Conservation (phyloP, 1,140 invertebrate genomes). For the Gonatopus flavifemur region DNA sequence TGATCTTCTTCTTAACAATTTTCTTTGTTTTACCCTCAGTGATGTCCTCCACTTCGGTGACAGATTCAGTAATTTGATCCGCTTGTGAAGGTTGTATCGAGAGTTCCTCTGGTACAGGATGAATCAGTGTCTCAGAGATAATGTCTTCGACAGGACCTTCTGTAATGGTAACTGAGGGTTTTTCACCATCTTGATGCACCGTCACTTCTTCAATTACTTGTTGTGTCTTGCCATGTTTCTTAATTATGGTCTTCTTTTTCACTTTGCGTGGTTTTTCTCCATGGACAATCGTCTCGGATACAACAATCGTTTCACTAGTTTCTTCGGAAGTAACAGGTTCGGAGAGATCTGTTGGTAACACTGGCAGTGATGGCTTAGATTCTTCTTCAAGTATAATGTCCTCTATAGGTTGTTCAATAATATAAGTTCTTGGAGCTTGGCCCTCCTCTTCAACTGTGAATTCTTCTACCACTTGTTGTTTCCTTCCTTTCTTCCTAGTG, state of each 20-base stretch:
- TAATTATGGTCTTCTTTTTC: constrained; percentile 8
- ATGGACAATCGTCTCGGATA: no score
- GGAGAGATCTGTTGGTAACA: constrained; percentile 15
- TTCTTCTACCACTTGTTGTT: constrained; percentile 51
- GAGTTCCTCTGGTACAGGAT: no score
- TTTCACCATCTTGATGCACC: constrained; percentile 28
- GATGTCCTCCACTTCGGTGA: constrained; percentile 49
- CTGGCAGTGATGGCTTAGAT: neutral
- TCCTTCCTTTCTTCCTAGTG: constrained; percentile 33
- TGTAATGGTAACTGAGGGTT: constrained; percentile 13
- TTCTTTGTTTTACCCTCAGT: constrained; percentile 39
- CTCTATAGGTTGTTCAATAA: constrained; percentile 34
- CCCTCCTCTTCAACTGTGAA: constrained; percentile 54
- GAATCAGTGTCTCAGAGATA: neutral
- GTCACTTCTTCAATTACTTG: constrained; percentile 30
- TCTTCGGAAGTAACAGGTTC: constrained; percentile 45
- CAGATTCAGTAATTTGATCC: constrained; percentile 50
- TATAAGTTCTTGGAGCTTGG: constrained; percentile 46
- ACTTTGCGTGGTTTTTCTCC: constrained; percentile 12
- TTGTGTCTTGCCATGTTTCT: constrained; percentile 22
- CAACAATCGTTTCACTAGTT: constrained; percentile 40
- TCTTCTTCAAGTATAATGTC: constrained; percentile 25
- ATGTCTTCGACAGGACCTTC: constrained; percentile 29
- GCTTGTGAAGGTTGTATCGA: constrained; percentile 14
- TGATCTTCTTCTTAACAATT: constrained; percentile 13